A percentile compares a stretch with the other conserved stretches of the same genome.
These are phyloP conservation scores for Tenthredo distinguenda DNA, from an alignment of 2,888 invertebrate genomes.

Conservation along the genomic window DNA sequence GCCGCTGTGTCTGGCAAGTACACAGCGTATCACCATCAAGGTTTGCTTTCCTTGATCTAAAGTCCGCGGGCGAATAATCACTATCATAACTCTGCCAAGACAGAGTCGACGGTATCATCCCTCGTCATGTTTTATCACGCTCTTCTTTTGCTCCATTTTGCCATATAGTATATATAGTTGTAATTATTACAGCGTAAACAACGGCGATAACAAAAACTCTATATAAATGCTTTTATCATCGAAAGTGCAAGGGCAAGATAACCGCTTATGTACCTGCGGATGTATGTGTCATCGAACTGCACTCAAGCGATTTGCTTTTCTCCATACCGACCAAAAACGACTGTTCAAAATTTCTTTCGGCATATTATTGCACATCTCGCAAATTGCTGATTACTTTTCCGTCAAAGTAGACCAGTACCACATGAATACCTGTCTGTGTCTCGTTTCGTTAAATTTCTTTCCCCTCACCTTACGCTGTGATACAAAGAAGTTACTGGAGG, in stretches of 20 bases:
- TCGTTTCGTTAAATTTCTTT: background rate
- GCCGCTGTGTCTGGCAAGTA: constrained; percentile 19
- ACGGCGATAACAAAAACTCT: background rate
- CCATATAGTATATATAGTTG: background rate
- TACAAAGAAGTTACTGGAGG: constrained; percentile 16
- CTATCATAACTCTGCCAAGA: background rate
- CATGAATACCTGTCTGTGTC: background rate
- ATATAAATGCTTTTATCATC: background rate
- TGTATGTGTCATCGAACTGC: background rate
- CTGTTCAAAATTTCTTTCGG: too few relatives aligned
- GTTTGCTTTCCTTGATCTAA: background rate
- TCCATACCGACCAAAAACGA: background rate
- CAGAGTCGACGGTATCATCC: background rate
- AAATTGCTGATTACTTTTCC: background rate
- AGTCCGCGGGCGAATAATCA: background rate
- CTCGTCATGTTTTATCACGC: background rate
- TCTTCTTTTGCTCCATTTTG: background rate
- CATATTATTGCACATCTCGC: background rate
- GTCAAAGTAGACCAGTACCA: background rate
- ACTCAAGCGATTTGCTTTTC: background rate
- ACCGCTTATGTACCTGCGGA: background rate
- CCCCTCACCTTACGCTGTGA: background rate
- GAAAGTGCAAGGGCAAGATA: background rate
- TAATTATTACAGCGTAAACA: background rate
- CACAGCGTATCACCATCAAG: background rate